Conservation (phyloP, 2,888 invertebrate species). For the Phyllotreta striolata region DNA sequence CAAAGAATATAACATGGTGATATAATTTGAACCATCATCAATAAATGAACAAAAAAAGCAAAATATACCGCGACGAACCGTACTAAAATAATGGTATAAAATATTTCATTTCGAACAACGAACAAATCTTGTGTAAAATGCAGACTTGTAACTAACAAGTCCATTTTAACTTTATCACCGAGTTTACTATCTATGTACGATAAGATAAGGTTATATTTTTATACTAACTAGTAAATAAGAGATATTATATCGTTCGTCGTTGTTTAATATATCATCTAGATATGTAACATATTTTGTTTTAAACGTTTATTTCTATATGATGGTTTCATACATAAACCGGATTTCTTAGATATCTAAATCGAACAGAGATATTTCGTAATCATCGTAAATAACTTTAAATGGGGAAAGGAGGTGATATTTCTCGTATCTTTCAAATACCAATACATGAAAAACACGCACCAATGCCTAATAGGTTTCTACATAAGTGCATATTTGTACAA, state of each 20-base stretch:
- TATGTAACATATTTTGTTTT: slow-evolving; percentile 30
- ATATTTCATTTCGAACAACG: slow-evolving; percentile 20
- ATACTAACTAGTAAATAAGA: slow-evolving; percentile 49
- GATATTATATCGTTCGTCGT: slow-evolving; percentile 33
- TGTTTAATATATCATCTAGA: slow-evolving; percentile 32
- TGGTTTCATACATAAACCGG: slow-evolving; percentile 20
- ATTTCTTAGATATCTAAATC: slow-evolving; percentile 21
- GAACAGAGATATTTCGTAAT: slow-evolving; percentile 18
- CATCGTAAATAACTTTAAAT: slow-evolving; percentile 11
- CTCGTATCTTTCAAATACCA: slow-evolving; percentile 11
- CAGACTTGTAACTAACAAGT: slow-evolving; percentile 34
- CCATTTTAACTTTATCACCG: slow-evolving; percentile 34
- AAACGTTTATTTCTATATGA: slow-evolving; percentile 17
- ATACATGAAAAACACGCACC: not conserved
- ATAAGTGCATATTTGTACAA: slow-evolving; percentile 4
- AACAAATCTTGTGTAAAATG: slow-evolving; percentile 29
- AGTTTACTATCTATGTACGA: slow-evolving; percentile 37
- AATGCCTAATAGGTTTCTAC: slow-evolving; percentile 1
- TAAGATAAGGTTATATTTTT: slow-evolving; percentile 48
- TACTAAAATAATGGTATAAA: slow-evolving; percentile 14
- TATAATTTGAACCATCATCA: not conserved
- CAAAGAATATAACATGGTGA: too few relatives aligned
- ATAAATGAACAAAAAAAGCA: not conserved
- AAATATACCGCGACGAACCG: not conserved
- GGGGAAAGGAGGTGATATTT: slow-evolving; percentile 7